Evolutionary conservation across 2,888 invertebrate species (phyloP), one percentile per base, ranked within the genome.

Genomic region (Callinectes sapidus): DNA sequence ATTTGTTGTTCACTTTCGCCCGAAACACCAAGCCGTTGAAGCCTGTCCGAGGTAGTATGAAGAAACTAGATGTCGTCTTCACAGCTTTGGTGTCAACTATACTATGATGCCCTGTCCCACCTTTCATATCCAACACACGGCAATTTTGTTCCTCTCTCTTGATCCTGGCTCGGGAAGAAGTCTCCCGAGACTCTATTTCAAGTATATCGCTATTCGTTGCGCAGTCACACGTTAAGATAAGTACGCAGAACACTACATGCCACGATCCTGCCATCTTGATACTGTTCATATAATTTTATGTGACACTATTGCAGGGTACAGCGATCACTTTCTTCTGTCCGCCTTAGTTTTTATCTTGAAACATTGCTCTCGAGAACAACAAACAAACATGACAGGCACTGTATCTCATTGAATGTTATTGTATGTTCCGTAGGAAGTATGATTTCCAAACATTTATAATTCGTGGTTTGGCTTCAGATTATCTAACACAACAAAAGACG

Each of bases 21-120:
- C 66, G 28, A n/a, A 92, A 87, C 48, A 90, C 81, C 54, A 92
- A 39, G 8, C n/a, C 16, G 66, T 28, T 77, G 66, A 92, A 92
- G 16, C 77, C 92, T 6, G 87, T 61, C 23, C 48, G 86, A 48
- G 92, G 92, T 55, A 87, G 39, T 28, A 92, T 42, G 90, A 54
- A 92, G 90, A 92, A 90, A 54, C 1, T 92, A 28, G 71, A 89
- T n/a, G n/a, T 14, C 35, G 55, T 88, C 61, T 28, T 32, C 32
- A 5, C 54, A 8, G 32, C n/a, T 13, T 48, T 39, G 55, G 61
- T 32, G n/a, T 61, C 61, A 14, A 48, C 48, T 39, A 92, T 66
- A 28, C 18, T 87, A 1, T 86, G 85, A 18, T 87, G 18, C 16
- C 66, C 86, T 28, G 16, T 10, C 1, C 35, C 66, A n/a, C n/a